These are phyloP conservation scores for Cherax quadricarinatus DNA, from an alignment of 1,140 invertebrate species.

Conservation along the genomic window DNA sequence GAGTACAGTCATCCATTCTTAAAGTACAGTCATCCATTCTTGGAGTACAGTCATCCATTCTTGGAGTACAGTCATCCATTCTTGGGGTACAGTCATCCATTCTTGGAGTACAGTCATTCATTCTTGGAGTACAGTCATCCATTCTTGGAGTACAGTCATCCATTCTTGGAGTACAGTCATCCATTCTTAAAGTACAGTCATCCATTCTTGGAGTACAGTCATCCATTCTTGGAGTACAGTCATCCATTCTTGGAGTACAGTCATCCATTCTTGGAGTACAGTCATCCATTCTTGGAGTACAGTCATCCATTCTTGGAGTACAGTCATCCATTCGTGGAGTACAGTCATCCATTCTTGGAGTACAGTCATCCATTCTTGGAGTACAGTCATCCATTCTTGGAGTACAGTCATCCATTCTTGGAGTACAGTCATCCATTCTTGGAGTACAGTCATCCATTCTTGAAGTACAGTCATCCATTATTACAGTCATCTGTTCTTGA, in stretches of 20 bases:
- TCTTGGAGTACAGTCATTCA: slow-evolving; percentile 57
- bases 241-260: too few species aligned
- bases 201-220: too few species aligned
- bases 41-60: slow-evolving; percentile 60
- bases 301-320: slow-evolving; percentile 20
- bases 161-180: too few species aligned
- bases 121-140: too few species aligned
- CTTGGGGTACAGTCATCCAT: too few species aligned
- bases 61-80: slow-evolving; percentile 63
- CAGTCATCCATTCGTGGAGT: slow-evolving; percentile 66
- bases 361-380: slow-evolving; percentile 66
- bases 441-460: slow-evolving; percentile 58
- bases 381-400: slow-evolving; percentile 4
- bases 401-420: slow-evolving; percentile 63
- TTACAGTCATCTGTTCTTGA: background rate
- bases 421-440: background rate
- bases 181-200: slow-evolving; percentile 43
- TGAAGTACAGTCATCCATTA: slow-evolving; percentile 65
- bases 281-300: too few species aligned
- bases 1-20: slow-evolving; percentile 63
- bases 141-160: slow-evolving; percentile 50
- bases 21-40: too few species aligned
- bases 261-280: slow-evolving; percentile 26
- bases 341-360: slow-evolving; percentile 8
- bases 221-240: slow-evolving; percentile 31